Evolutionary conservation across 30 jellyfish, hydroid and myxozoan species (phyloP).

Genomic region (Morbakka virulenta): DNA sequence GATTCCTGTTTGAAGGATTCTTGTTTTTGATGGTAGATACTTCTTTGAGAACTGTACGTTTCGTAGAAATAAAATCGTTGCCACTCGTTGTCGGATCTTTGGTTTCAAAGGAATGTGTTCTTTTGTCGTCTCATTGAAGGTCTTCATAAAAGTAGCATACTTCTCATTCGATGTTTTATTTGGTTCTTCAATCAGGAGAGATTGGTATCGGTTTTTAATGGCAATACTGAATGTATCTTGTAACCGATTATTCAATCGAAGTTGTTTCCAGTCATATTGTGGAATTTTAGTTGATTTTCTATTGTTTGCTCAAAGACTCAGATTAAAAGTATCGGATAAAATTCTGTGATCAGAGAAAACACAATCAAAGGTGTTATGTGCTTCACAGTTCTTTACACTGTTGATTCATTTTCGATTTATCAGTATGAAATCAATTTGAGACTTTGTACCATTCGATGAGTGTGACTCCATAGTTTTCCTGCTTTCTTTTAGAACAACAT

Average conservation of each 20-base stretch:
- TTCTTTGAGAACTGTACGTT: too few relatives aligned
- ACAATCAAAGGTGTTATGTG: constrained; percentile 14
- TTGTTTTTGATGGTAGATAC: too few relatives aligned
- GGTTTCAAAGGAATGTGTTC: too few relatives aligned
- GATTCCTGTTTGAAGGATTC: too few relatives aligned
- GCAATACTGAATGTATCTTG: background rate
- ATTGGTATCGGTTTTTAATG: background rate
- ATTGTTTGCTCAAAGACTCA: constrained; percentile 21
- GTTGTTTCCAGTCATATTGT: constrained; percentile 16
- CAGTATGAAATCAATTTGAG: constrained; percentile 26
- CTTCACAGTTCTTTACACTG: constrained; percentile 35
- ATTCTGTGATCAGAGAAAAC: constrained; percentile 42
- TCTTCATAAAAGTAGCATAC: too few relatives aligned
- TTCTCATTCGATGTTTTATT: too few relatives aligned
- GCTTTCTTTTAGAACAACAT: constrained; percentile 2
- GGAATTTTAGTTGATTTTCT: background rate
- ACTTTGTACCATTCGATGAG: constrained; percentile 23
- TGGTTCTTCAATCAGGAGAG: too few relatives aligned
- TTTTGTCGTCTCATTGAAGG: too few relatives aligned
- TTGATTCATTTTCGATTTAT: constrained; percentile 26
- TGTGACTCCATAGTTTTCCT: constrained; percentile 23
- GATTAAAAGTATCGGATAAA: background rate
- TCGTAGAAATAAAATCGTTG: too few relatives aligned
- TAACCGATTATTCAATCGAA: background rate
- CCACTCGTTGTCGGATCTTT: too few relatives aligned